These are phyloP conservation scores for Eucidaris tribuloides DNA, from an alignment of 35 echinoderm and acorn worm species.

Conservation along the genomic window DNA sequence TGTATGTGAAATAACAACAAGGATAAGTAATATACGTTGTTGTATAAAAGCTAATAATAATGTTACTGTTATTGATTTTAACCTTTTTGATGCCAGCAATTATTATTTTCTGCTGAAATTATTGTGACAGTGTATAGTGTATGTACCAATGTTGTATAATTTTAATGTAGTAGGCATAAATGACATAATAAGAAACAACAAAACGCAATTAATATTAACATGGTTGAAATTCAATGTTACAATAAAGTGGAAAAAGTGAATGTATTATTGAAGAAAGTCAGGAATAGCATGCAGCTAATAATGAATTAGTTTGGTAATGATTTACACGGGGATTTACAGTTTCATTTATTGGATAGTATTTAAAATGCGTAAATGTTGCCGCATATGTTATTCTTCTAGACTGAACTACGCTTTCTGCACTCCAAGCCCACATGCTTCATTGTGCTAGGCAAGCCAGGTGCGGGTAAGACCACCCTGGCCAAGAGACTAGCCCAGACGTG, in stretches of 20 bases:
- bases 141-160: no score
- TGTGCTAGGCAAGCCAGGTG: slow-evolving; percentile 88
- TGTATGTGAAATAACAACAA: no score
- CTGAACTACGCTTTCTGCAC: slow-evolving; percentile 85
- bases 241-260: background rate
- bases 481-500: slow-evolving; percentile 87
- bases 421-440: slow-evolving; percentile 98
- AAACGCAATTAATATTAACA: no score
- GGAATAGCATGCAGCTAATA: background rate
- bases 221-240: no score
- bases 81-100: no score
- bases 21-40: no score
- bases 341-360: background rate
- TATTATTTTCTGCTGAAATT: no score
- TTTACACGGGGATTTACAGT: background rate
- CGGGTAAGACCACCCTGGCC: slow-evolving; percentile 82
- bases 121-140: no score
- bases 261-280: background rate
- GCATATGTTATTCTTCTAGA: slow-evolving; percentile 9
- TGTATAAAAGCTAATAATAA: no score
- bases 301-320: background rate
- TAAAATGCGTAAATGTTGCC: background rate
- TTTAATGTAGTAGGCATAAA: no score
- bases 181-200: no score
- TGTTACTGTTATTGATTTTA: no score